Base-by-base conservation (phyloP, 2,888 invertebrate species). In the Drosophila paucipuncta region DNA sequence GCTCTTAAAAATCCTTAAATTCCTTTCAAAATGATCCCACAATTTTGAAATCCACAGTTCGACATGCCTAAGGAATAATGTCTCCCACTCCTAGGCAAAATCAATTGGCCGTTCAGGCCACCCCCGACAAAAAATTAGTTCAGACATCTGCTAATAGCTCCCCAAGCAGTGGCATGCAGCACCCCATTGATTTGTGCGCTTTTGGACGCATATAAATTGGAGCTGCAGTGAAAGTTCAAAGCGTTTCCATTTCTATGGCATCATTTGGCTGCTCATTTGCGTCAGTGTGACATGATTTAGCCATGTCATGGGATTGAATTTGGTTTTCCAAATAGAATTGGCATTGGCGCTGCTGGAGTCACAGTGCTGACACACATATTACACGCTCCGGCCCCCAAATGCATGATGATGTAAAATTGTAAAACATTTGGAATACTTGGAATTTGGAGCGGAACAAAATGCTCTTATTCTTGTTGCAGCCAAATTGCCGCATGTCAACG, bases 401-500 rank as follows among this genome's bases (percentile, higher is more conserved):
- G 37, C 18, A 39, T 60, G 69, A 63, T 67, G 53, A 58, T 43
- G 63, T 30, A 18, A 35, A 50, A 57, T 22, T 69, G 50, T 60
- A 37, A 43, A 70, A 49, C 57, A 69, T 69, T 57, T 49, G 50
- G 60, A 84, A 82, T 69, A 73, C 60, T 76, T 39, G 53, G 73
- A 81, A 89, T 60, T 68, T 87, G 83, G 91, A 87, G 88, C 85
- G 66, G 57, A 66, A 80, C 87, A 58, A 84, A 86, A 63, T 68
- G 53, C 68, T 68, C 35, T 58, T 49, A 47, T 31, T 72, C 18
- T 41, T 55, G 70, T 65, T 70, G 64, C 71, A 67, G 64, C 71
- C 80, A 81, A 84, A 90, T 75, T 84, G 89, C 84, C 76, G 91
- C 73, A 80, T 78, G 87, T 87, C 86, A 70, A 68, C 79, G 65